Base-by-base conservation (phyloP, 2,797 vertebrate genomes). In the Peromyscus nudipes region DNA sequence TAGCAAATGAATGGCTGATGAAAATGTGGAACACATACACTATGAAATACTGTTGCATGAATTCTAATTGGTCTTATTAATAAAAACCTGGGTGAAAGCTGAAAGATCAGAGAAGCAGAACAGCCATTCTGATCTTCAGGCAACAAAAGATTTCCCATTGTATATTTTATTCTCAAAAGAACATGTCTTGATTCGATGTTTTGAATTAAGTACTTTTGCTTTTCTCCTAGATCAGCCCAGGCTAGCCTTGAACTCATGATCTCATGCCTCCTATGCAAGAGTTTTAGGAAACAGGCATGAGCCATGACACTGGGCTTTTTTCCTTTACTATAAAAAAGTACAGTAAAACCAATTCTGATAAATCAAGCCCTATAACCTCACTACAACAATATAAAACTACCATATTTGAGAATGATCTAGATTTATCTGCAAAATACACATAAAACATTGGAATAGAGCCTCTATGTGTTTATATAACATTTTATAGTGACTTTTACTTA, bases 401-500 rank as follows among this genome's bases (percentile, higher is more conserved):
- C 4, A 49, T 57, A 86, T 67, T 57, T 81, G 62, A 94, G 55
- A 91, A 64, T 77, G 34, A 52, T 40, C 7, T 37, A 52, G 31
- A 52, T 52, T 52, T 52, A 60, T 46, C 34, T 88, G 9, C 17
- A 88, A 76, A 95, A 92, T 82, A 89, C 2, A 60, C 10, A 79
- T 34, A 90, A 82, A 9, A 13, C n/a, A 25, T 92, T 85, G 3
- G 73, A 87, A 90, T 88, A 62, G 86, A 37, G 27, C 67, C 27
- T 92, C 43, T 25, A 69, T 7, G 71, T 88, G 27, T 8, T 8
- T 83, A 83, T 7, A 11, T 80, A 91, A 86, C 49, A 96, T 92
- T 92, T 83, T 76, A 65, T 34, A 76, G n/a, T 89, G 75, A 92
- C 43, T 96, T 94, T 94, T 71, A 79, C n/a, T 89, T 83, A 75